Evolutionary conservation across 2,113 vertebrate genomes (phyloP).

Genomic region (Ammodytes marinus): DNA sequence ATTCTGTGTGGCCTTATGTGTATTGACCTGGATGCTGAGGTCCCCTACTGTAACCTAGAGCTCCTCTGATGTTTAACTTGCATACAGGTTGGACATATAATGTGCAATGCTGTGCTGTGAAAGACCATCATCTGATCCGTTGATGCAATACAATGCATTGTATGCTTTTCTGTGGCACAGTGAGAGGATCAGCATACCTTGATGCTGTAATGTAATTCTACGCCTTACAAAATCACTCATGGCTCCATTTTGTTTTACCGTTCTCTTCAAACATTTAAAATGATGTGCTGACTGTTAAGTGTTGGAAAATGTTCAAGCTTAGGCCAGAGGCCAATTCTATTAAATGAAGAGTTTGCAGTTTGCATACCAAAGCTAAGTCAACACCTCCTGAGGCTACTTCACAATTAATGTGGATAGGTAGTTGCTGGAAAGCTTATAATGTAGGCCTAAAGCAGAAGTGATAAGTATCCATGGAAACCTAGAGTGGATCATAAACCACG

Average conservation of each 20-base stretch:
- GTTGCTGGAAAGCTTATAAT: neutral
- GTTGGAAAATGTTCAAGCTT: neutral
- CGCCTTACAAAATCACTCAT: too few relatives aligned
- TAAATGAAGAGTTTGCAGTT: neutral
- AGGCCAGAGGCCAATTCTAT: neutral
- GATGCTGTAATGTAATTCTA: too few relatives aligned
- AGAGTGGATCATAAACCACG: neutral
- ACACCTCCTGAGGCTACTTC: neutral
- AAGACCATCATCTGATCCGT: neutral
- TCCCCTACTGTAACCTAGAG: neutral
- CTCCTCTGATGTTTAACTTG: neutral
- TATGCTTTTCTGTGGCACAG: fast-evolving
- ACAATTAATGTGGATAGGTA: neutral
- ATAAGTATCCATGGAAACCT: neutral
- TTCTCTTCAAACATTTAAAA: too few relatives aligned
- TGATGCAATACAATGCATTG: neutral
- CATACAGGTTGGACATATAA: neutral
- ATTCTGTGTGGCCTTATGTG: neutral
- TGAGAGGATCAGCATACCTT: too few relatives aligned
- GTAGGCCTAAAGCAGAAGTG: neutral
- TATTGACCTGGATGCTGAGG: neutral
- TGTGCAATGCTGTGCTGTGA: neutral
- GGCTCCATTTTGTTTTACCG: too few relatives aligned
- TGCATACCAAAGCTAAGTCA: neutral
- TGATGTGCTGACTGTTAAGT: neutral